Evolutionary conservation across 2,888 invertebrate genomes (phyloP), one percentile per base, ranked within the genome.

Genomic region (Holacanthella duospinosa): DNA sequence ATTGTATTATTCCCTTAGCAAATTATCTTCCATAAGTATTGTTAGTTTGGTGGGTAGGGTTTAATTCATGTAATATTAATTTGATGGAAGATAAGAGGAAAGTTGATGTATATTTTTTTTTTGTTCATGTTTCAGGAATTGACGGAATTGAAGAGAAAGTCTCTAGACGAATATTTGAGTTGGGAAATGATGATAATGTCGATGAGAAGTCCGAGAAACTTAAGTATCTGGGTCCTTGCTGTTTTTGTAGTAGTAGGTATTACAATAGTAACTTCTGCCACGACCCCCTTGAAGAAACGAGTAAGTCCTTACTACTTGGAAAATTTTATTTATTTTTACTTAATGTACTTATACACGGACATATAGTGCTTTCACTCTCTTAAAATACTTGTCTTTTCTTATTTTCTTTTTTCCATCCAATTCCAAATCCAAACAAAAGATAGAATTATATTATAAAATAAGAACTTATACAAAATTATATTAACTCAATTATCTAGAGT

Each of bases 251-350:
- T 66, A 54, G 26, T 68, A 44, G 64, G 64, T 19, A 55, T 71
- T 28, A 62, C 71, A 12, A 59, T 69, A 28, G 69, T 66, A 25
- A 55, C 66, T 29, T 68, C 69, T 60, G 71, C 67, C 19, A 67
- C 65, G 62, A 66, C 66, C 54, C 71, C 69, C 16, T 66, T 71
- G 55, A 68, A 65, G 60, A 71, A 71, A 66, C 54, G 71, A 65
- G 69, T 71, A 67, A 69, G 61, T 55, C 2, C 21, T 48, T 21
- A 9, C 16, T 36, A 12, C n/a, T n/a, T n/a, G n/a, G n/a, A n/a
- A n/a, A n/a, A n/a, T n/a, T n/a, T n/a, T n/a, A n/a, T 36, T 16
- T 36, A 36, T 16, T 36, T 36, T 36, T 21, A 48, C 48, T 48
- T n/a, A 21, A 48, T 36, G 16, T 36, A 36, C 36, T 36, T 36